Conservation (phyloP, 2,888 invertebrate genomes). For the Ecliptopera silaceata region DNA sequence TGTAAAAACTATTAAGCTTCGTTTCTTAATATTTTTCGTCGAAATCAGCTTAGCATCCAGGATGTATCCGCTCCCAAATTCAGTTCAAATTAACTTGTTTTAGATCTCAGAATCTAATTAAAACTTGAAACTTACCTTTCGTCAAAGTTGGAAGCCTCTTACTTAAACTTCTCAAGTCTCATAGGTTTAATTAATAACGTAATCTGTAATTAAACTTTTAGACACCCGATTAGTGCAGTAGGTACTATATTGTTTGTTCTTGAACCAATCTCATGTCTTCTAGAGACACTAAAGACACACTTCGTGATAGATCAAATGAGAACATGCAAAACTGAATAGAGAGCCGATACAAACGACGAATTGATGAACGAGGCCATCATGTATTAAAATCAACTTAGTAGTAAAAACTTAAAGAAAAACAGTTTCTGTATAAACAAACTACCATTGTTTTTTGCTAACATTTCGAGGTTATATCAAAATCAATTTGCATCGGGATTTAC, state of each 20-base stretch:
- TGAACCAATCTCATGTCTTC: background rate
- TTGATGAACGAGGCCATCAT: no score
- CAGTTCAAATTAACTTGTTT: slow-evolving; percentile 1
- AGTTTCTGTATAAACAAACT: no score
- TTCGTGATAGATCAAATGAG: background rate
- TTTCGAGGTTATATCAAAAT: background rate
- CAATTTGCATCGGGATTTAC: slow-evolving; percentile 7
- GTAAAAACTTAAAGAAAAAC: no score
- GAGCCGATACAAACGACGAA: no score
- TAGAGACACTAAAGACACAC: background rate
- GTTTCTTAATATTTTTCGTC: background rate
- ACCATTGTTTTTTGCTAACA: no score
- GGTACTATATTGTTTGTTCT: background rate
- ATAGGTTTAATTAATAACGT: slow-evolving; percentile 27
- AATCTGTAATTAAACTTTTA: slow-evolving; percentile 26
- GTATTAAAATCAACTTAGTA: no score
- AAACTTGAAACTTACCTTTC: slow-evolving; percentile 13
- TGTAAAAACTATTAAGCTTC: background rate
- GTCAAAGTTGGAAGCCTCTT: slow-evolving; percentile 24
- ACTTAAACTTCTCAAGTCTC: slow-evolving; percentile 4
- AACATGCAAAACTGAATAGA: background rate
- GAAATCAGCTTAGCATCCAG: background rate
- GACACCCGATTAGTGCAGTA: slow-evolving; percentile 1
- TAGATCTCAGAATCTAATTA: slow-evolving; percentile 7
- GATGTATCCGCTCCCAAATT: background rate